These are phyloP conservation scores for Trachurus trachurus DNA, from an alignment of 2,797 vertebrate genomes.

Conservation along the genomic window DNA sequence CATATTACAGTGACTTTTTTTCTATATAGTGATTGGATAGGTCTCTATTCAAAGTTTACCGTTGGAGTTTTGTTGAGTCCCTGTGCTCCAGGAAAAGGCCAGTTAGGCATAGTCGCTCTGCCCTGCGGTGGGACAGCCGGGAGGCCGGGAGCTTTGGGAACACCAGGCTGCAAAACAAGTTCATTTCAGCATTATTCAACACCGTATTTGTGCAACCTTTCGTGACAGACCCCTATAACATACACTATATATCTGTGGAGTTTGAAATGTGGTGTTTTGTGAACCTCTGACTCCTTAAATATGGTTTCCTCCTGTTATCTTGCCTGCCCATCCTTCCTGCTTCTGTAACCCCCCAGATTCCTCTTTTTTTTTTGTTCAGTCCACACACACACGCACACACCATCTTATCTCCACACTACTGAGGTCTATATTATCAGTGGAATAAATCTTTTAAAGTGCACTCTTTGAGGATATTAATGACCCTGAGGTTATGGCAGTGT, in stretches of 20 bases:
- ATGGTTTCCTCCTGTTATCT: conserved; percentile 65
- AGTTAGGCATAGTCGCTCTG: conserved; percentile 33
- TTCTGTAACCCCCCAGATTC: conserved; percentile 36
- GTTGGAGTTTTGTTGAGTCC: conserved; percentile 49
- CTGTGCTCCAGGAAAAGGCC: not conserved
- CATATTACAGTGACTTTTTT: not conserved
- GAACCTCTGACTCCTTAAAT: conserved; percentile 35
- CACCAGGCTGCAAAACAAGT: conserved; percentile 51
- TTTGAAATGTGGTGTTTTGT: conserved; percentile 1
- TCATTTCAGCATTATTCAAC: not conserved
- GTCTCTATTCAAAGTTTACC: conserved; percentile 35
- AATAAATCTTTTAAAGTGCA: conserved; percentile 1
- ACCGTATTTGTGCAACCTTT: not conserved
- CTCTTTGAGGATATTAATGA: not conserved
- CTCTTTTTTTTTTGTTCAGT: conserved; percentile 29
- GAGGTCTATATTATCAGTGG: conserved; percentile 7
- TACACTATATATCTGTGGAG: not conserved
- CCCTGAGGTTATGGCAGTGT: not conserved
- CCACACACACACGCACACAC: not conserved
- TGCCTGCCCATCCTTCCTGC: conserved; percentile 66
- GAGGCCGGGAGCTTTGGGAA: conserved; percentile 7
- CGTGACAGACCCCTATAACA: not conserved
- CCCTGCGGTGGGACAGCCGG: conserved; percentile 1
- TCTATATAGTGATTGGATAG: not conserved
- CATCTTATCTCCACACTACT: conserved; percentile 9